phyloP scores from a whole-genome alignment of 2,113 vertebrate genomes.

The Pogonocichla stellata region DNA sequence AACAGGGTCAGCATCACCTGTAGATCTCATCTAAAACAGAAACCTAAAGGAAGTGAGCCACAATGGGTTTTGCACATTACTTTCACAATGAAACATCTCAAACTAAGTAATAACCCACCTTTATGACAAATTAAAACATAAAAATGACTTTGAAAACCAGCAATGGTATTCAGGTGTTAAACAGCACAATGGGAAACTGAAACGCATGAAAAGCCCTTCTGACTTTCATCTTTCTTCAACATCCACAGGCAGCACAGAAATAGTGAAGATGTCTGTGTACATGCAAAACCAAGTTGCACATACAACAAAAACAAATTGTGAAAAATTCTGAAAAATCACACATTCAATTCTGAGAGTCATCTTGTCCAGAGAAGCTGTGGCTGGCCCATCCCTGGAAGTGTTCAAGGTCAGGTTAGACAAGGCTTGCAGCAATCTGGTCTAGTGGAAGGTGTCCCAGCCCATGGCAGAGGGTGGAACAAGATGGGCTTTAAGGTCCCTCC shows the following conservation, averaged over 20 bases:
- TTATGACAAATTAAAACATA: background rate
- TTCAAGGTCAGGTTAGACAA: background rate
- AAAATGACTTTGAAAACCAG: background rate
- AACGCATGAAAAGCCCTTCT: background rate
- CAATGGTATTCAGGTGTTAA: background rate
- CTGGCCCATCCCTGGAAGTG: background rate
- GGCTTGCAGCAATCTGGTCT: accelerated
- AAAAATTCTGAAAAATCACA: background rate
- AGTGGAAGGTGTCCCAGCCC: background rate
- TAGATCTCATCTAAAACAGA: background rate
- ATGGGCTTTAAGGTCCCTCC: background rate
- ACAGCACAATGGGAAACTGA: background rate
- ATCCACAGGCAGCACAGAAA: background rate
- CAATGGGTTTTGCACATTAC: background rate
- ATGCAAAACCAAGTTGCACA: background rate
- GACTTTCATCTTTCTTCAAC: background rate
- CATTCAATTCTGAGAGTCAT: background rate
- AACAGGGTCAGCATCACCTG: background rate
- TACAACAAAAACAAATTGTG: background rate
- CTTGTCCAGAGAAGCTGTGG: background rate
- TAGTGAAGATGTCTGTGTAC: background rate
- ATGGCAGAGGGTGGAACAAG: accelerated
- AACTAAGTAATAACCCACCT: background rate
- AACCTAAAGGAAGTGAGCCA: background rate
- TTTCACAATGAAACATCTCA: background rate